These are phyloP conservation scores for Chloroclysta siterata DNA, from an alignment of 2,888 invertebrate species.

Conservation along the genomic window DNA sequence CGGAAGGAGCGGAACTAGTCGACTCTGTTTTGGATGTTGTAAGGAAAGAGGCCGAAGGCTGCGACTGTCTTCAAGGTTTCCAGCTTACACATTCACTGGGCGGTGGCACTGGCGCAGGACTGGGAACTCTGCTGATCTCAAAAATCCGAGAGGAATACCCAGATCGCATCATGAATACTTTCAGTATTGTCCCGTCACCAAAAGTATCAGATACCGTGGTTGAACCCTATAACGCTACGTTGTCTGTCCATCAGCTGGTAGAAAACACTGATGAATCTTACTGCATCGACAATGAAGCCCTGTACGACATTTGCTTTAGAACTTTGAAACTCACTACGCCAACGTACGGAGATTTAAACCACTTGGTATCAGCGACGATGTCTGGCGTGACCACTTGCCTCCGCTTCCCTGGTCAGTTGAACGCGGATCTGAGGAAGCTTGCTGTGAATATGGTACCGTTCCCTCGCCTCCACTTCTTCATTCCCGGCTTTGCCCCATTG, in stretches of 20 bases:
- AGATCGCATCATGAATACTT: conserved; percentile 91
- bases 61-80: conserved; percentile 88
- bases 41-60: conserved; percentile 87
- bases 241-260: conserved; percentile 90
- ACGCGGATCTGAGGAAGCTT: conserved; percentile 94
- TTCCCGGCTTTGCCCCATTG: conserved; percentile 93
- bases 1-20: conserved; percentile 88
- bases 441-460: conserved; percentile 98
- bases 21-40: conserved; percentile 86
- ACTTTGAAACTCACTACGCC: conserved; percentile 90
- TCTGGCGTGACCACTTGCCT: conserved; percentile 91
- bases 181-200: conserved; percentile 90
- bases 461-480: conserved; percentile 95
- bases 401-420: conserved; percentile 95
- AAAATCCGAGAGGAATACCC: conserved; percentile 92
- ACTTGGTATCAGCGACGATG: conserved; percentile 90
- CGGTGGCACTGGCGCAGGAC: conserved; percentile 90
- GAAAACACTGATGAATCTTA: conserved; percentile 92
- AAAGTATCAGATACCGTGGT: conserved; percentile 92
- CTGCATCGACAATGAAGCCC: conserved; percentile 91
- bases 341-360: conserved; percentile 92
- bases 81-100: conserved; percentile 90
- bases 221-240: conserved; percentile 91
- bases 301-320: conserved; percentile 92
- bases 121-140: conserved; percentile 89